These are phyloP conservation scores for Synergus umbraculus DNA, from an alignment of 2,888 invertebrate species.

Conservation along the genomic window DNA sequence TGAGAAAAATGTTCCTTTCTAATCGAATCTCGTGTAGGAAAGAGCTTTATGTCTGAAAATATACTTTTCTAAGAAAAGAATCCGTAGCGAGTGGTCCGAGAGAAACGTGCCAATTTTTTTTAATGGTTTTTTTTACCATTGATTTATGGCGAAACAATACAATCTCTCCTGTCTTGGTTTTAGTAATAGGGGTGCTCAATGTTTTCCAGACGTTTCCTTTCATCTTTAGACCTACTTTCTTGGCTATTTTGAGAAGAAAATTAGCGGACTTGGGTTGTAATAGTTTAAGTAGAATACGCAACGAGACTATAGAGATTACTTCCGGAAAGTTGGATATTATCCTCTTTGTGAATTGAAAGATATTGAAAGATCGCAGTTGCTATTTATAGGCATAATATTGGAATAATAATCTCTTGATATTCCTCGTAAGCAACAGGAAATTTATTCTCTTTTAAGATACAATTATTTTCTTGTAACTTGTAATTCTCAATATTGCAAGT, in stretches of 20 bases:
- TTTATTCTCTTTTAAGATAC: neutral
- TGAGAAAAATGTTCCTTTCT: conserved; percentile 10
- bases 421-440: neutral
- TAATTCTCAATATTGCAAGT: neutral
- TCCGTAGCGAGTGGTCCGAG: neutral
- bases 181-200: neutral
- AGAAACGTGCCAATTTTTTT: conserved; percentile 6
- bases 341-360: conserved; percentile 4
- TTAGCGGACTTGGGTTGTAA: neutral
- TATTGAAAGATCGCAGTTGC: conserved; percentile 8
- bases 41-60: conserved; percentile 17
- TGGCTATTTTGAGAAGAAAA: neutral
- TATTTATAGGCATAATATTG: neutral
- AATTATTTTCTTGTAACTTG: neutral
- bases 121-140: neutral
- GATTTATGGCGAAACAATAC: conserved; percentile 23
- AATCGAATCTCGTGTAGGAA: neutral
- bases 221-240: neutral
- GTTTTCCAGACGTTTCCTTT: neutral
- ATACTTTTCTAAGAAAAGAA: conserved; percentile 3
- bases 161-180: neutral
- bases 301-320: neutral
- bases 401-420: neutral
- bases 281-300: neutral
- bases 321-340: conserved; percentile 15